phyloP scores from a whole-genome alignment of 2,113 vertebrate species.

The Spizaetus ornatus region DNA sequence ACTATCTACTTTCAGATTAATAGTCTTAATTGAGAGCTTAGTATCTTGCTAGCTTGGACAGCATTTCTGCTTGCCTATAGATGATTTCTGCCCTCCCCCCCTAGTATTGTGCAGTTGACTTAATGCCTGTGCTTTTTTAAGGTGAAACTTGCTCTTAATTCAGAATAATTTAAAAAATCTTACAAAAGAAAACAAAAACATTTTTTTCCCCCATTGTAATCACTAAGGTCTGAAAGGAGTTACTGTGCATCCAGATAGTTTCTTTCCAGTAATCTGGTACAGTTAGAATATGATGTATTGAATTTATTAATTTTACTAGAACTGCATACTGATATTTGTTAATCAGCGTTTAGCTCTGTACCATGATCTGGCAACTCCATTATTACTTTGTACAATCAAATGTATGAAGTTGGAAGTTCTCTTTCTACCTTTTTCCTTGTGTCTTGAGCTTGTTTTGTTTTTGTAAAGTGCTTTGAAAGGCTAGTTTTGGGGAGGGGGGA shows the following conservation, averaged over 20 bases:
- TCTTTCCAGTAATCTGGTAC: not conserved
- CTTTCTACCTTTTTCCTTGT: not conserved
- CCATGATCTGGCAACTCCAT: not conserved
- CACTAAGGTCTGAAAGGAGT: not conserved
- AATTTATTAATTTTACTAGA: not conserved
- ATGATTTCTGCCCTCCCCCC: not conserved
- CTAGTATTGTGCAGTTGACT: not conserved
- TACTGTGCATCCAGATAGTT: not conserved
- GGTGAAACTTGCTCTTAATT: not conserved
- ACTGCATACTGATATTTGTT: not conserved
- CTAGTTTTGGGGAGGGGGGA: not conserved
- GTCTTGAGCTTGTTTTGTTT: not conserved
- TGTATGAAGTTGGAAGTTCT: not conserved
- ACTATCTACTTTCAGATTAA: not conserved
- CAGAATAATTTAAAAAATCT: not conserved
- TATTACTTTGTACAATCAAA: not conserved
- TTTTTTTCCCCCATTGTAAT: not conserved
- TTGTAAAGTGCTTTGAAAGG: not conserved
- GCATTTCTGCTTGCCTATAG: not conserved
- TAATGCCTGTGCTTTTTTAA: not conserved
- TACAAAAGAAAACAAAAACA: not conserved
- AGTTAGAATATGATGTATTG: not conserved
- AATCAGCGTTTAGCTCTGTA: not conserved
- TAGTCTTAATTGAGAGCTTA: not conserved
- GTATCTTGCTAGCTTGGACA: not conserved